These are phyloP conservation scores for Lingula anatina DNA, from an alignment of 2,888 invertebrate genomes.

Conservation along the genomic window DNA sequence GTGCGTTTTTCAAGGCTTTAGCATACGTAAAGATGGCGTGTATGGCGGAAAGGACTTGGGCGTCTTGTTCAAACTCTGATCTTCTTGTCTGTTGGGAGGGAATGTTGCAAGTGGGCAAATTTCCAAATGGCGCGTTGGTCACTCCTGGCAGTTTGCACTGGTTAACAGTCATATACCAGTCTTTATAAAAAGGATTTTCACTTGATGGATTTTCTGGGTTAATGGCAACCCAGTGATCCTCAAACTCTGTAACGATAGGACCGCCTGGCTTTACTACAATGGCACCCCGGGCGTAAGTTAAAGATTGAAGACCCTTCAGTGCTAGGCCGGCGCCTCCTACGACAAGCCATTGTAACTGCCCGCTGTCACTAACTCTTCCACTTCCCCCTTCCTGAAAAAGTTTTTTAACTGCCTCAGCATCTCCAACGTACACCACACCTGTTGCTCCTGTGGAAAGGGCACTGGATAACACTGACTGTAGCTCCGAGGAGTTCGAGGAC, in stretches of 20 bases:
- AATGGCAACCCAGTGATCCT: constrained; percentile 42
- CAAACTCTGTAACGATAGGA: constrained; percentile 40
- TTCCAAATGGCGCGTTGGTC: constrained; percentile 17
- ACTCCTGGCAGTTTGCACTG: constrained; percentile 24
- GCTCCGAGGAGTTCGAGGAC: neutral
- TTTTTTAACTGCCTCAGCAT: neutral
- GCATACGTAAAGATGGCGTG: constrained; percentile 40
- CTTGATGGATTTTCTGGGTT: constrained; percentile 21
- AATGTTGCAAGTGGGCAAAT: constrained; percentile 14
- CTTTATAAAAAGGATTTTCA: constrained; percentile 38
- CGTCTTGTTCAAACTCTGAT: constrained; percentile 29
- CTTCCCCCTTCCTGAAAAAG: no score
- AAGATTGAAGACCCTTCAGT: no score
- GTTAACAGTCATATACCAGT: constrained; percentile 34
- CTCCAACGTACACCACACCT: neutral
- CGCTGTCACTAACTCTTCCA: no score
- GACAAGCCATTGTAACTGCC: no score
- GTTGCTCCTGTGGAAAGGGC: neutral
- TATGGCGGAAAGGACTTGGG: constrained; percentile 40
- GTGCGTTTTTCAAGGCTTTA: constrained; percentile 33
- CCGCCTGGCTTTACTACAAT: constrained; percentile 29
- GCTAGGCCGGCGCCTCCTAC: no score
- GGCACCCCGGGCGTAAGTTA: constrained; percentile 31
- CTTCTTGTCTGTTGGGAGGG: constrained; percentile 12
- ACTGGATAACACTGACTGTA: neutral